Conservation (phyloP, 2,888 invertebrate species). For the Agrotis clavis region DNA sequence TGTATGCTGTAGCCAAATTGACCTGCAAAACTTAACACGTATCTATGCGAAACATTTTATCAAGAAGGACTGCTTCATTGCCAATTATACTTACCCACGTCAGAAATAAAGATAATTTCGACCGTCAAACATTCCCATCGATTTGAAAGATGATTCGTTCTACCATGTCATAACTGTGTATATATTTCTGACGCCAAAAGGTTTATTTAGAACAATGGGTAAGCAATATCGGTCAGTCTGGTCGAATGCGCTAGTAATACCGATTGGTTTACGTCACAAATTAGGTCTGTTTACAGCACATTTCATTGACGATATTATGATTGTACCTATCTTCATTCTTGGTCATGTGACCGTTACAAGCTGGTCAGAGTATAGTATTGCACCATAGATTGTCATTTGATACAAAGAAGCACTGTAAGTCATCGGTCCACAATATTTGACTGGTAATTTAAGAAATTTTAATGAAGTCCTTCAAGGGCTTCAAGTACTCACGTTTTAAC, state of each 20-base stretch:
- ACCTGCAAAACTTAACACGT: slow-evolving; percentile 71
- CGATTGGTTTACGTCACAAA: slow-evolving; percentile 63
- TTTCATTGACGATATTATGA: slow-evolving; percentile 17
- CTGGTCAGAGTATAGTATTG: slow-evolving; percentile 7
- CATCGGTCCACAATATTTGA: slow-evolving; percentile 18
- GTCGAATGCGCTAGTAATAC: slow-evolving; percentile 61
- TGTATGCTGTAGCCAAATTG: slow-evolving; percentile 74
- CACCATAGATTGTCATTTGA: slow-evolving; percentile 35
- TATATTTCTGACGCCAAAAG: slow-evolving; percentile 65
- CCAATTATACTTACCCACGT: slow-evolving; percentile 57
- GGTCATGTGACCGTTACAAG: slow-evolving; percentile 11
- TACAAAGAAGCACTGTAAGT: slow-evolving; percentile 42
- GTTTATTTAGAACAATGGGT: slow-evolving; percentile 76
- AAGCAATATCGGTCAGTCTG: slow-evolving; percentile 66
- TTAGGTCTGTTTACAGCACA: slow-evolving; percentile 40
- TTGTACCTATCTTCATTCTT: slow-evolving; percentile 9
- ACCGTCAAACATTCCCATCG: slow-evolving; percentile 54
- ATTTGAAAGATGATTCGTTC: slow-evolving; percentile 74
- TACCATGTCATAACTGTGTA: slow-evolving; percentile 77
- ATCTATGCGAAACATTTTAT: slow-evolving; percentile 59
- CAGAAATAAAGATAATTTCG: slow-evolving; percentile 57
- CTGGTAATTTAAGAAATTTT: slow-evolving; percentile 33
- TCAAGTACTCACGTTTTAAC: background rate
- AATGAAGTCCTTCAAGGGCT: slow-evolving; percentile 50
- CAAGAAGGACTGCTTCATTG: slow-evolving; percentile 58